These are phyloP conservation scores for Oceanites oceanicus DNA, from an alignment of 2,113 vertebrate genomes.

Conservation along the genomic window DNA sequence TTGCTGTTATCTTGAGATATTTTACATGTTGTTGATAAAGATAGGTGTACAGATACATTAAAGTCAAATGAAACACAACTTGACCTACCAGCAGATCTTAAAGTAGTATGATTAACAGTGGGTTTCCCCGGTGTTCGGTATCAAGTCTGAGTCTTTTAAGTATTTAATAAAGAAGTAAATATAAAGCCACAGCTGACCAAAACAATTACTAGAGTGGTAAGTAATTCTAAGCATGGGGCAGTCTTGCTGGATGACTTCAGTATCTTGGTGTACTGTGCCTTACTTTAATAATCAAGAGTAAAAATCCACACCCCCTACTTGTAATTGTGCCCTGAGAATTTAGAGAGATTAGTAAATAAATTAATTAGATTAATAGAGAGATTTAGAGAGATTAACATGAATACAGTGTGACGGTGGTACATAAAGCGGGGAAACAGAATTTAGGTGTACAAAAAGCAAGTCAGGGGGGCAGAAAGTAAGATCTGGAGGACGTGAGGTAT, in stretches of 20 bases:
- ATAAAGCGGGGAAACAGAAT: neutral
- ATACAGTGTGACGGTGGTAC: neutral
- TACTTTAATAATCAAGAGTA: neutral
- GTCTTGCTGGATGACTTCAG: neutral
- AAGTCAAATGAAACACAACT: neutral
- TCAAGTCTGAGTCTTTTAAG: neutral
- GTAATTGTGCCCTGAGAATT: neutral
- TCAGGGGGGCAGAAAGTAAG: neutral
- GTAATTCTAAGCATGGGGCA: neutral
- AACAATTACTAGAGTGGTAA: neutral
- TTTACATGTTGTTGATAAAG: neutral
- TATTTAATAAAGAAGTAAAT: neutral
- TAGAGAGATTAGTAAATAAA: neutral
- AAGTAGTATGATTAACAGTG: neutral
- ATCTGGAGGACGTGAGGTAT: neutral
- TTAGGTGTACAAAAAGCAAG: neutral
- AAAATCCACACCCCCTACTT: neutral
- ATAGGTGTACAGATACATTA: neutral
- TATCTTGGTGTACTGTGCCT: neutral
- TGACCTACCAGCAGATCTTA: neutral
- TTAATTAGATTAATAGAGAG: neutral
- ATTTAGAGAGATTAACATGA: neutral
- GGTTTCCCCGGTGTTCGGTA: neutral
- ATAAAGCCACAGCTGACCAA: neutral
- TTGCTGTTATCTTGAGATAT: neutral